These are phyloP conservation scores for Synodontis membranacea DNA, from an alignment of 2,113 vertebrate species.

Conservation along the genomic window DNA sequence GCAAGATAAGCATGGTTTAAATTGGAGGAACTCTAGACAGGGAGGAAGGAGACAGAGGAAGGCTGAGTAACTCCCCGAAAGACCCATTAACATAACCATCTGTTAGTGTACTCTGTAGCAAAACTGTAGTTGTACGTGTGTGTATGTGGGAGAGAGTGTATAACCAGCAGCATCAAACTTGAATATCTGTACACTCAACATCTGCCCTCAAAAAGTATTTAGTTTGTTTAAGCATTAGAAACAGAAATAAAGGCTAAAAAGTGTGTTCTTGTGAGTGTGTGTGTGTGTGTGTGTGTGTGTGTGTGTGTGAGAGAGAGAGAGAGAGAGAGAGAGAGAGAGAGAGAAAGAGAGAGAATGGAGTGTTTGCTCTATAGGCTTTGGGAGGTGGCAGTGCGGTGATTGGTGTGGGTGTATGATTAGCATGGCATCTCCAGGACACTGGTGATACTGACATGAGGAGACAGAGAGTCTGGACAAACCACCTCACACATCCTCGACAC, in stretches of 20 bases:
- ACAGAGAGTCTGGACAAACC: not conserved
- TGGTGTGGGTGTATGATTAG: constrained; percentile 42
- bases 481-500: not conserved
- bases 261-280: no score
- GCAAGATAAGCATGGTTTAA: constrained; percentile 5
- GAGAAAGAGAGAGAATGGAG: no score
- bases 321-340: no score
- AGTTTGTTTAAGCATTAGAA: constrained; percentile 12
- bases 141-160: not conserved
- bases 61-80: constrained; percentile 20
- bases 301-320: no score
- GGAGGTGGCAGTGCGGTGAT: not conserved
- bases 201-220: not conserved
- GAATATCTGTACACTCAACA: not conserved
- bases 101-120: constrained; percentile 11
- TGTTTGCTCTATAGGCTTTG: not conserved
- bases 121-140: not conserved
- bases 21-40: not conserved
- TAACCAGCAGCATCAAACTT: constrained; percentile 12
- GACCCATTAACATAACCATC: constrained; percentile 27
- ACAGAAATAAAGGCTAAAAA: not conserved
- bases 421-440: constrained; percentile 1
- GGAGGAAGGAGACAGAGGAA: not conserved
- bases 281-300: no score
- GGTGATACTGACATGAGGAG: constrained; percentile 25